phyloP scores from a whole-genome alignment of 2,113 vertebrate species.

The Sylvilagus bachmani region DNA sequence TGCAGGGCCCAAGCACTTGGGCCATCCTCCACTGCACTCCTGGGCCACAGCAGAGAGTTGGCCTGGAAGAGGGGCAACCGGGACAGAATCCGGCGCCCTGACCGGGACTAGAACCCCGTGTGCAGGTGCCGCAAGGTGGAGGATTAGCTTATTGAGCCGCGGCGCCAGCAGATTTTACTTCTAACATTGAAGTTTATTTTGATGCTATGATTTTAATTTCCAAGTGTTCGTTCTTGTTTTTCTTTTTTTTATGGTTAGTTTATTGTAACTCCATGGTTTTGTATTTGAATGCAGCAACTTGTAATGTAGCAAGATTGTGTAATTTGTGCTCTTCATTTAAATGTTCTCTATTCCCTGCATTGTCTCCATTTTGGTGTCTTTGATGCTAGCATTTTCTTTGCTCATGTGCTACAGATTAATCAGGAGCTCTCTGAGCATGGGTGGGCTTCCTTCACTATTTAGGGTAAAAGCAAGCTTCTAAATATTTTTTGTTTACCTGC shows the following conservation, averaged over 20 bases:
- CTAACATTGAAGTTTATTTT: slow-evolving; percentile 8
- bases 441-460: not conserved
- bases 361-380: not conserved
- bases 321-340: not conserved
- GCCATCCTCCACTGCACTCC: too few species aligned
- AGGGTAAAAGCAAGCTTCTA: not conserved
- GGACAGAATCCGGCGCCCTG: too few species aligned
- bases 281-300: not conserved
- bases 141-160: too few species aligned
- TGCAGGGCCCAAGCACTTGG: too few species aligned
- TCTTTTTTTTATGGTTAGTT: not conserved
- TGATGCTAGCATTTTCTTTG: not conserved
- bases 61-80: too few species aligned
- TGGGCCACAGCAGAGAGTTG: too few species aligned
- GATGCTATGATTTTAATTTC: not conserved
- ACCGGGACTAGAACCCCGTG: too few species aligned
- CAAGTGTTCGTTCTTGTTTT: not conserved
- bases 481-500: not conserved
- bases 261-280: not conserved
- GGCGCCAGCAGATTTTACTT: too few species aligned
- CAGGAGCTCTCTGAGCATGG: not conserved
- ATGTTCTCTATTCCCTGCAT: not conserved
- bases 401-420: not conserved
- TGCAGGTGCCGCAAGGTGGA: too few species aligned
- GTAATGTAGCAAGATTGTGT: not conserved